phyloP scores from a whole-genome alignment of 2,113 vertebrate species.

The Corvus moneduloides region DNA sequence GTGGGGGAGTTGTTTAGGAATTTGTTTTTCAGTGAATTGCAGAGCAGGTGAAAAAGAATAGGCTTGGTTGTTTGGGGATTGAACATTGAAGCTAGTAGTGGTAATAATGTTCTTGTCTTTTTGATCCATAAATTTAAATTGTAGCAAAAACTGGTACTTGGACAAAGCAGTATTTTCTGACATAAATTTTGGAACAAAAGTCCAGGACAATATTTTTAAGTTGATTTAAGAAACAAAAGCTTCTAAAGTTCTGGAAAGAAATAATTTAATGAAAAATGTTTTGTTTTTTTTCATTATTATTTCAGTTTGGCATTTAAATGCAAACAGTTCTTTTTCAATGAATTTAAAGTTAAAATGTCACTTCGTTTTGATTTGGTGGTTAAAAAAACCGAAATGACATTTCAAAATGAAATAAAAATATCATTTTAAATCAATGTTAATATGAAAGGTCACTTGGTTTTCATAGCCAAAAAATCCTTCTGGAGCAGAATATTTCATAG shows the following conservation, averaged over 20 bases:
- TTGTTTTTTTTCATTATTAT: neutral
- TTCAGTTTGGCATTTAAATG: constrained; percentile 13
- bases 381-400: constrained; percentile 40
- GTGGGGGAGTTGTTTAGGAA: neutral
- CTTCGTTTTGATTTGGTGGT: neutral
- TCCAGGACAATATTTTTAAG: neutral
- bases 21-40: neutral
- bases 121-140: neutral
- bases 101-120: neutral
- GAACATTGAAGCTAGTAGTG: neutral
- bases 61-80: neutral
- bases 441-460: constrained; percentile 43
- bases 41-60: neutral
- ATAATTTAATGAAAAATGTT: neutral
- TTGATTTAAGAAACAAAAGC: neutral
- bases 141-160: neutral
- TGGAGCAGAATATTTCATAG: neutral
- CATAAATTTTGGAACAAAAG: neutral
- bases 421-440: constrained; percentile 33
- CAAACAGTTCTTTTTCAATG: neutral
- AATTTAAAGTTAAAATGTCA: constrained; percentile 38
- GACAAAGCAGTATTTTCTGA: neutral
- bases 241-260: neutral
- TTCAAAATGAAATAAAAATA: constrained; percentile 46
- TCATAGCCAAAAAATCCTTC: neutral